Evolutionary conservation across 2,113 vertebrate genomes (phyloP), one percentile per base, ranked within the genome.

Genomic region (Chloropsis hardwickii): DNA sequence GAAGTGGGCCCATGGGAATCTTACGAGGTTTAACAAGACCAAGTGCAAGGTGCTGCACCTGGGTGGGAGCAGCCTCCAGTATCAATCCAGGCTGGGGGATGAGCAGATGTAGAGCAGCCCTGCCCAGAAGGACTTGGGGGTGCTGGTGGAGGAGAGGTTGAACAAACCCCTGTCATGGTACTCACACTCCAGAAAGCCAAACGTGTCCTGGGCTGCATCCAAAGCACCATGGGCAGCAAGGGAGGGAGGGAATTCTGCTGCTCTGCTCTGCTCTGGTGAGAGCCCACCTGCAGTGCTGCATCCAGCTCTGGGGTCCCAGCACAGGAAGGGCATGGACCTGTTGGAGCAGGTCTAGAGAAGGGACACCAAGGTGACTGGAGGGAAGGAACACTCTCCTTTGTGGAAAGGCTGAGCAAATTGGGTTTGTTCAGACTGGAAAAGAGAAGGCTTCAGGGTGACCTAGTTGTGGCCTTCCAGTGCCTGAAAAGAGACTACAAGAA

Each of bases 1-100:
- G 47, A 83, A 37, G 10, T 27, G 33, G 15, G 17, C 3, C 27
- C 31, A 21, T 17, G 57, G 27, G 16, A 70, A 23, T 28, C 9
- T n/a, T 1, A 12, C 1, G 19, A 28, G 23, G 11, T 57, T 57
- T 48, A 57, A 48, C 23, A 57, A 47, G 42, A 67, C 27, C 40
- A 47, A 15, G 22, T 39, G 22, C 17, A 4, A 4, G 53, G 2
- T 73, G 40, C 14, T 73, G 31, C 40, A 35, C 53, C 31, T 28
- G 33, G 24, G 24, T 22, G 0, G 4, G 10, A 11, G 13, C 31
- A 45, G 35, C 40, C 23, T 14, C 21, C 3, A 2, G 12, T 25
- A 8, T 33, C 42, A 67, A 2, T 33, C 13, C 14, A 69, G 64
- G 29, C 42, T 57, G 11, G 12, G 6, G 28, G 18, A 40, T 48